Evolutionary conservation across 2,113 vertebrate genomes (phyloP).

Genomic region (Malurus elegans): DNA sequence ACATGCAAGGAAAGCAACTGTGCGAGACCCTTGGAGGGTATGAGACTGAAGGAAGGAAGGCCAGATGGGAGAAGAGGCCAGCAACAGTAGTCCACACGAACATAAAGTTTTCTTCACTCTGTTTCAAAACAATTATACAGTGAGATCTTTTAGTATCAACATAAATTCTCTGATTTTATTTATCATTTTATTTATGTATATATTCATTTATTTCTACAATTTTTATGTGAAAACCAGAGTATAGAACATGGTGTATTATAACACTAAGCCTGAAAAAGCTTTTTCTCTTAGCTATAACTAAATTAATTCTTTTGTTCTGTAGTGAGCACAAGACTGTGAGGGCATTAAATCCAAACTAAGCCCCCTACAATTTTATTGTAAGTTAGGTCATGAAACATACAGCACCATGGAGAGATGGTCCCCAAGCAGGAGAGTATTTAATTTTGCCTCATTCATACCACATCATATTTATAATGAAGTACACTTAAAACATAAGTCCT

Average conservation of each 20-base stretch:
- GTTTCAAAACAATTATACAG: neutral
- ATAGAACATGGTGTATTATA: neutral
- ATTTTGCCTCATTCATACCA: neutral
- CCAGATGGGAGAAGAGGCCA: neutral
- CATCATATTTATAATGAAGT: neutral
- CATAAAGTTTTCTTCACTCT: neutral
- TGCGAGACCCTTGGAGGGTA: neutral
- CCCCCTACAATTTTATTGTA: neutral
- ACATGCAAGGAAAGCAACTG: neutral
- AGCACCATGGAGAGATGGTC: neutral
- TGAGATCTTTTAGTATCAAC: neutral
- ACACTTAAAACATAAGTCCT: neutral
- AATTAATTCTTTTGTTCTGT: neutral
- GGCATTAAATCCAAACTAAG: neutral
- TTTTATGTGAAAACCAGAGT: neutral
- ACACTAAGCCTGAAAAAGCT: neutral
- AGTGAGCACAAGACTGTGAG: neutral
- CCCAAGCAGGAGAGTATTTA: neutral
- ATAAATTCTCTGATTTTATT: neutral
- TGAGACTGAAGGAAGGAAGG: neutral
- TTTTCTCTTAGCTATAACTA: neutral
- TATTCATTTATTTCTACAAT: neutral
- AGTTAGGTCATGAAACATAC: neutral
- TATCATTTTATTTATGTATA: too few relatives aligned
- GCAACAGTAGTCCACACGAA: neutral